Percentiles rank a stretch among this genome's conserved stretches.
Evolutionary conservation across 2,113 vertebrate species (phyloP).

Genomic region (Phasianus colchicus): DNA sequence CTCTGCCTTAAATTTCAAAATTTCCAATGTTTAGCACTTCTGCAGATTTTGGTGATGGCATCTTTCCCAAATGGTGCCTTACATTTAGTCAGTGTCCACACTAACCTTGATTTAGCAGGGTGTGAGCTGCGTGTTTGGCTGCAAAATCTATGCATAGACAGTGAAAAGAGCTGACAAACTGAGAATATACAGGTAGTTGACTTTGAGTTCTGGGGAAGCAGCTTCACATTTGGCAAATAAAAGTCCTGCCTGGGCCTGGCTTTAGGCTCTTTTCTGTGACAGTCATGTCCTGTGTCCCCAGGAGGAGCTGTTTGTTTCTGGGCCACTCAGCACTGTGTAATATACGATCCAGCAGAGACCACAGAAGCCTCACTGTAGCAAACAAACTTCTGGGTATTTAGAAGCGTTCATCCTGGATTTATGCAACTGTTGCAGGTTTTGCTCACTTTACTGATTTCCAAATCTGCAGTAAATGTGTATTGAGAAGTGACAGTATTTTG

Average conservation of each 20-base stretch:
- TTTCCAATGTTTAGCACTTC: neutral
- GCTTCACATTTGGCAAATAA: neutral
- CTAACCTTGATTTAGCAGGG: neutral
- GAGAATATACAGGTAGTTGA: neutral
- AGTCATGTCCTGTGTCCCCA: neutral
- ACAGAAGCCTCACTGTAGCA: neutral
- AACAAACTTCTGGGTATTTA: neutral
- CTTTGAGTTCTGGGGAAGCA: neutral
- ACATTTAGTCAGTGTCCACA: neutral
- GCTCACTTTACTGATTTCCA: neutral
- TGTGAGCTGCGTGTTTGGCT: neutral
- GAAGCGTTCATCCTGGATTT: fast-evolving
- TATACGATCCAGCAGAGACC: neutral
- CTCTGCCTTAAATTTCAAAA: neutral
- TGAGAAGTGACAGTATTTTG: neutral
- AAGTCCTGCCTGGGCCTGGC: neutral
- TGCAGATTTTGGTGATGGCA: neutral
- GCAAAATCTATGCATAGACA: neutral
- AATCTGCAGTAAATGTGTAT: fast-evolving
- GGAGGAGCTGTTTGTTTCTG: neutral
- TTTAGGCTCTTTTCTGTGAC: neutral
- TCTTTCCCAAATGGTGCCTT: neutral
- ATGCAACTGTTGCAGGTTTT: neutral
- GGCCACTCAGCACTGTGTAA: neutral
- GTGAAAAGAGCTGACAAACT: neutral